These are phyloP conservation scores for Allophyes oxyacanthae DNA, from an alignment of 2,888 invertebrate species.

Conservation along the genomic window DNA sequence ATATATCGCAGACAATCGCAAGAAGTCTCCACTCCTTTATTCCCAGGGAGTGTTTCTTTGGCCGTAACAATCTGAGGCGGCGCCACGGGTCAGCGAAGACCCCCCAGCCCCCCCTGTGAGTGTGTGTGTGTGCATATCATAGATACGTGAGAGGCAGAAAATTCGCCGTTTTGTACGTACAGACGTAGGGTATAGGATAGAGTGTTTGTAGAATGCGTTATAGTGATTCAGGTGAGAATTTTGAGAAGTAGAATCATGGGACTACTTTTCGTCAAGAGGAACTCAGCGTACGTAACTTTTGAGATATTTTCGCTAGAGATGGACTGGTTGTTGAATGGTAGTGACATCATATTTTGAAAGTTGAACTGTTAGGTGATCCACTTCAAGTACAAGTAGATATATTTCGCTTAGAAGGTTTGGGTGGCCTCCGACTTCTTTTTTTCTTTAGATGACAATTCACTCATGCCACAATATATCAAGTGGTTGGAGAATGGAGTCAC, in stretches of 20 bases:
- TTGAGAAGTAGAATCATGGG: background rate
- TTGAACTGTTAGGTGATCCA: too few relatives aligned
- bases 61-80: slow-evolving; percentile 88
- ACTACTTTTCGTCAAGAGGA: too few relatives aligned
- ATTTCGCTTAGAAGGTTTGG: too few relatives aligned
- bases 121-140: slow-evolving; percentile 59
- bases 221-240: background rate
- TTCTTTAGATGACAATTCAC: too few relatives aligned
- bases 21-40: slow-evolving; percentile 60
- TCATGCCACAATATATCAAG: too few relatives aligned
- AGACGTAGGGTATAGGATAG: slow-evolving; percentile 18
- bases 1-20: background rate
- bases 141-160: slow-evolving; percentile 70
- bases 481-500: too few relatives aligned
- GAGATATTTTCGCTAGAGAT: too few relatives aligned
- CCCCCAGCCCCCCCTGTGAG: slow-evolving; percentile 64
- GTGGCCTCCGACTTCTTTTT: too few relatives aligned
- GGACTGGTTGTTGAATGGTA: too few relatives aligned
- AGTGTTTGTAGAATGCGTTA: slow-evolving; percentile 1
- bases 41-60: slow-evolving; percentile 82
- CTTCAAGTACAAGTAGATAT: too few relatives aligned
- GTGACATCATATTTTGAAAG: too few relatives aligned
- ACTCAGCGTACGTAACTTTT: too few relatives aligned
- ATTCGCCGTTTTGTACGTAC: slow-evolving; percentile 66
- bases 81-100: slow-evolving; percentile 86